phyloP scores from a whole-genome alignment of 2,113 vertebrate species.

The Hirundichthys speculiger region DNA sequence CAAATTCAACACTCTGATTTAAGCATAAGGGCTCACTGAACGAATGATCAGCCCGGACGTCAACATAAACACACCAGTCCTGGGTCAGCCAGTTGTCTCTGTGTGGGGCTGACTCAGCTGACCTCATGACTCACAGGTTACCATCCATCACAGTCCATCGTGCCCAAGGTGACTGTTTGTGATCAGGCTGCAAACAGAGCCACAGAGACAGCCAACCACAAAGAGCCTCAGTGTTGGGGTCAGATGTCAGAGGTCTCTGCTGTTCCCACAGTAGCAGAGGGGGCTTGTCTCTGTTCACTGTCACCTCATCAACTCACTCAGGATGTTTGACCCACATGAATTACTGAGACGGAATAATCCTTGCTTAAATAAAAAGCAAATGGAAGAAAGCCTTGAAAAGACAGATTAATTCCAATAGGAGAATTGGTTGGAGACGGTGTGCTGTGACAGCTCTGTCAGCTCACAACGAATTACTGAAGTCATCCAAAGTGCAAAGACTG shows the following conservation, averaged over 20 bases:
- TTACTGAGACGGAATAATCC: slow-evolving; percentile 25
- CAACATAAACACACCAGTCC: slow-evolving; percentile 14
- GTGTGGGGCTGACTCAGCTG: slow-evolving; percentile 37
- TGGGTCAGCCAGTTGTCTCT: slow-evolving; percentile 31
- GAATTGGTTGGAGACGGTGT: neutral
- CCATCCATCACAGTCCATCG: slow-evolving; percentile 68
- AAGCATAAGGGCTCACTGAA: neutral
- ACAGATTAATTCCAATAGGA: slow-evolving; percentile 21
- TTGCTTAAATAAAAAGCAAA: slow-evolving; percentile 22
- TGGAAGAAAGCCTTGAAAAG: slow-evolving; percentile 19
- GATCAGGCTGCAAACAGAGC: slow-evolving; percentile 49
- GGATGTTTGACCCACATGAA: slow-evolving; percentile 39
- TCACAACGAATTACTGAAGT: slow-evolving; percentile 16
- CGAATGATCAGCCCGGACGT: slow-evolving; percentile 1
- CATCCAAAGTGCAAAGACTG: slow-evolving; percentile 28
- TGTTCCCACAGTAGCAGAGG: slow-evolving; percentile 73
- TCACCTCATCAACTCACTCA: slow-evolving; percentile 58
- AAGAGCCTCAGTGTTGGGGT: slow-evolving; percentile 34
- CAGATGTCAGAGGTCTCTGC: slow-evolving; percentile 63
- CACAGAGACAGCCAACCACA: slow-evolving; percentile 40
- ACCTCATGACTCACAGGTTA: slow-evolving; percentile 40
- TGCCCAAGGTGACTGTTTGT: slow-evolving; percentile 72
- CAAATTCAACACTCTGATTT: slow-evolving; percentile 1
- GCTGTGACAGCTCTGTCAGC: neutral
- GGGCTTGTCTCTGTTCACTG: slow-evolving; percentile 67